These are phyloP conservation scores for Eupeodes corollae DNA, from an alignment of 1,140 invertebrate species.

Conservation along the genomic window DNA sequence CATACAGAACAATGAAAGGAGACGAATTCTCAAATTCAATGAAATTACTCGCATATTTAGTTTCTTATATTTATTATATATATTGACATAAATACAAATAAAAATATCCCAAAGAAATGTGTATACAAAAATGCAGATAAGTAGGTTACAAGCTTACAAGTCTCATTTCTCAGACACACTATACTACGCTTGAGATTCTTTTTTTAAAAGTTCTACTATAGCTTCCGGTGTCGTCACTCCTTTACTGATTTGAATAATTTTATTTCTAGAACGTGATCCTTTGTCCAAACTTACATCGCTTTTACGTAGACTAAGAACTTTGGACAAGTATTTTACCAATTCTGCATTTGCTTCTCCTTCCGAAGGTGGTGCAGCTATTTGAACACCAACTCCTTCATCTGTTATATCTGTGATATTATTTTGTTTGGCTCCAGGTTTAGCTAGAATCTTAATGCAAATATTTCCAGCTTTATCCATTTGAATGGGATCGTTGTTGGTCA, in stretches of 20 bases:
- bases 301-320: constrained; percentile 54
- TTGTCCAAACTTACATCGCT: constrained; percentile 53
- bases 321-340: constrained; percentile 57
- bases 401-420: constrained; percentile 55
- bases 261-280: constrained; percentile 35
- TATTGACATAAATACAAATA: no score
- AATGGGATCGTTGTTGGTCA: constrained; percentile 36
- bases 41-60: no score
- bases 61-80: no score
- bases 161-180: no score
- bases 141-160: no score
- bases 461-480: constrained; percentile 47
- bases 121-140: no score
- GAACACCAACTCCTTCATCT: constrained; percentile 41
- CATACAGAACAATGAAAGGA: no score
- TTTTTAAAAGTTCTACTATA: constrained; percentile 15
- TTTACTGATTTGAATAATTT: constrained; percentile 31
- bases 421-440: constrained; percentile 66
- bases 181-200: constrained; percentile 5
- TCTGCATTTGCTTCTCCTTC: constrained; percentile 71
- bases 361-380: constrained; percentile 63
- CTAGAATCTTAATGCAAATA: constrained; percentile 53
- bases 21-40: no score
- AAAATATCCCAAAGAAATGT: no score
- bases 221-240: constrained; percentile 21